Conservation (phyloP, 2,113 vertebrate species). For the Ammodytes dubius region DNA sequence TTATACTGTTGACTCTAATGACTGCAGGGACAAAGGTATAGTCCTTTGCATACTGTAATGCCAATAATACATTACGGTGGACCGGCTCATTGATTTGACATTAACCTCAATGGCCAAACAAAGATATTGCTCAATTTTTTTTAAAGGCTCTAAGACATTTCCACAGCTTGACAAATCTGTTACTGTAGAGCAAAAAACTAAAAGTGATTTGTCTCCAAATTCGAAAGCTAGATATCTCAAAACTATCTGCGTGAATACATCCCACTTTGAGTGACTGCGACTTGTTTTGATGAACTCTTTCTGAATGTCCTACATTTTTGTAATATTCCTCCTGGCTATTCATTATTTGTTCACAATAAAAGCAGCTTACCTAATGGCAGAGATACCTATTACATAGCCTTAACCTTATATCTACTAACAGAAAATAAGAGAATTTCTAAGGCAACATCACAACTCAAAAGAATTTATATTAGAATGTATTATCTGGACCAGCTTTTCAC, state of each 20-base stretch:
- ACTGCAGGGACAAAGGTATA: not conserved
- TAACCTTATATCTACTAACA: not conserved
- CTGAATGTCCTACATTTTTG: not conserved
- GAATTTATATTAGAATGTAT: not conserved
- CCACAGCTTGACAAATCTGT: not conserved
- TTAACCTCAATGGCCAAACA: not conserved
- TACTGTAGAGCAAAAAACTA: not conserved
- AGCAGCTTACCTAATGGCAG: not conserved
- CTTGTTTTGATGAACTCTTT: not conserved
- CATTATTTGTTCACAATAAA: not conserved
- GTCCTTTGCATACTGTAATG: not conserved
- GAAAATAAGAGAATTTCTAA: not conserved
- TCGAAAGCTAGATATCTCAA: slow-evolving; percentile 10
- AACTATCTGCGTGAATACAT: not conserved
- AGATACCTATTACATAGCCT: not conserved
- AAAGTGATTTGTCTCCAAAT: not conserved
- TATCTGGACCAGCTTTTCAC: not conserved
- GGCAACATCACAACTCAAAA: not conserved
- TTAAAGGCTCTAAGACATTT: not conserved
- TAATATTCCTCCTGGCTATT: not conserved
- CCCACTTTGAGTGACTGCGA: not conserved
- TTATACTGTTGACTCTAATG: not conserved
- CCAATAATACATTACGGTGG: not conserved
- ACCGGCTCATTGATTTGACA: not conserved
- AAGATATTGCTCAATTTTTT: not conserved